Base-by-base conservation (phyloP, 2,113 vertebrate species). In the Percopsis transmontana region DNA sequence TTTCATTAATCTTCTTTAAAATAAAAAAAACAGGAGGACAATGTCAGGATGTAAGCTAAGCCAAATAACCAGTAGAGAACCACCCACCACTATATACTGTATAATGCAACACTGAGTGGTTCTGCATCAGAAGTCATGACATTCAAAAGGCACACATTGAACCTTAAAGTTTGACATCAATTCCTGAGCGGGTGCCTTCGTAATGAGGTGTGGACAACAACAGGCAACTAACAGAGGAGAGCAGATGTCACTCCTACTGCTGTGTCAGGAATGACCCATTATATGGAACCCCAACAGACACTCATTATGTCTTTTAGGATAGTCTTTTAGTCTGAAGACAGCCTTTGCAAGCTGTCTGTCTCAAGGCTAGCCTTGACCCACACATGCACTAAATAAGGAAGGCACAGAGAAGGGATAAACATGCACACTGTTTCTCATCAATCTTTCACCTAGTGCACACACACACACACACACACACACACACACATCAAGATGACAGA, bases 401-500 rank as follows among this genome's bases (percentile, higher is more conserved):
- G 27, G 27, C 27, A 45, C 15, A 45, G 42, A 14, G 12, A 45
- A 45, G 42, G 11, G 11, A 45, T 14, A 13, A 14, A 45, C 11
- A 16, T 45, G 42, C 7, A 16, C 15, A 45, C 42, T 12, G 11
- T 45, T 12, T 45, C 42, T 16, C 11, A n/a, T n/a, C 42, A 0
- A 45, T 16, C 15, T 12, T 45, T 45, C 6, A 14, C 12, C 2
- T 45, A 10, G 15, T 9, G 2, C 18, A 51, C 6, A 11, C 9
- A 51, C 48, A 51, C 19, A 51, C 51, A 18, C 5, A 20, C 40
- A 16, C 6, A 15, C n/a, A 66, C 54, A 71, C 45, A 45, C 47
- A 57, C 47, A 60, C 27, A 45, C 66, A 24, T 40, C 7, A 50
- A 27, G 42, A 58, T 54, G 57, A 70, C 63, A 56, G 55, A 58